Base-by-base conservation (phyloP, 2,888 invertebrate species). In the Idaea straminata region DNA sequence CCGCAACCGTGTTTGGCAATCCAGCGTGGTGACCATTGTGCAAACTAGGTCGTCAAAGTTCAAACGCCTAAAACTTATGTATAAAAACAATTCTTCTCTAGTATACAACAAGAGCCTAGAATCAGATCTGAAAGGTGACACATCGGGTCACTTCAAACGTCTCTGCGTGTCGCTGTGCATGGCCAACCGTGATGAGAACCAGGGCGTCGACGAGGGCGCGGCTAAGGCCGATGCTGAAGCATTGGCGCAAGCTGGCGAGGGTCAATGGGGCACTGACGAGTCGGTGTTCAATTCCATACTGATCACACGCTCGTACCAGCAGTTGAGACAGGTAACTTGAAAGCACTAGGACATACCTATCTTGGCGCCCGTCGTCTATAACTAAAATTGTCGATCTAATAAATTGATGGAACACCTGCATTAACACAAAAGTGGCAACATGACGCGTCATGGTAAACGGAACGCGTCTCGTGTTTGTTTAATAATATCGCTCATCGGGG, bases 101-200 rank as follows among this genome's bases (percentile, higher is more conserved):
- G 97, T 97, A 81, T 98, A 96, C 87, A 95, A 95, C 75, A 96
- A 95, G 85, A 87, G 95, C 67, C 89, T 99, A 72, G 98, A 98
- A 83, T 95, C 95, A 6, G 98, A 98, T 83, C 92, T 99, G 76
- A 96, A 96, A 83, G 97, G 96, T 63, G 99, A 99, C 86, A 98
- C 98, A 6, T 98, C 98, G 13, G 99, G 99, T n/a, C 97, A 98
- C 87, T 99, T 99, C 92, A 97, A 97, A 91, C 95, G 98, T 68
- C 94, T 99, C 62, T 95, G 98, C 77, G 96, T 99, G 34, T 98
- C 98, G 0, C 91, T 98, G 63, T 96, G 96, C 76, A 96, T 96
- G 94, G 97, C 97, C 67, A 98, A 97, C 83, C 95, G 99, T 62
- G 97, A 98, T 83, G 99, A 99, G 91, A 96, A 96, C 89, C 96